Evolutionary conservation across 1,140 invertebrate genomes (phyloP), one percentile per base, ranked within the genome.

Genomic region (Leguminivora glycinivorella): DNA sequence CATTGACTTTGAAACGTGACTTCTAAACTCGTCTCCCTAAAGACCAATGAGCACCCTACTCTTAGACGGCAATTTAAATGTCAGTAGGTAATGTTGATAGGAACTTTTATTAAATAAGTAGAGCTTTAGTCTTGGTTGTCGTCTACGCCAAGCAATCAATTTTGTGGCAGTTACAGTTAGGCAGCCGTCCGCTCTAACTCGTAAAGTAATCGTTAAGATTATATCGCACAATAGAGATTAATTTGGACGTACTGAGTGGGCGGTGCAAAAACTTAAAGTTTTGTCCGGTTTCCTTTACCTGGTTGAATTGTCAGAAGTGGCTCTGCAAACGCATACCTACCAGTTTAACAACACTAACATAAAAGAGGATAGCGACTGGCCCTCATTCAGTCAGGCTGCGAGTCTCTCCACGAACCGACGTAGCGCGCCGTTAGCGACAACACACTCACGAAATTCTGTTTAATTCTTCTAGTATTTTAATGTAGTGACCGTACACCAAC

Each of bases 321-420:
- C 60, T 60, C 70, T 72, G 76, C 77, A 69, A 69, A 68, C 81
- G 76, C 77, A 83, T 85, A 88, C 88, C 84, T 85, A 88, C 88
- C 87, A 83, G 86, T 87, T 87, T 84, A 79, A 76, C 70, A 78
- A 80, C 75, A 87, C 83, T 81, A 79, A 86, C 85, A 88, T 88
- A 89, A 90, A 90, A 87, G 88, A 83, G 86, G 84, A 89, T 90
- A 84, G 81, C 84, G 81, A 77, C 75, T 78, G 81, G 79, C 81
- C 76, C 82, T 84, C 84, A 81, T 81, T 83, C 78, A 88, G 87
- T 89, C 74, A 72, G 81, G 73, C 77, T 80, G 73, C 26, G 84
- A 80, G 70, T 73, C 74, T 76, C 79, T 80, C 34, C 69, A 72
- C 72, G 75, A 66, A 67, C 70, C 67, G 67, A 84, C 85, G 84